Base-by-base conservation (phyloP, 2,888 invertebrate genomes). In the Scaptomyza caliginosa region DNA sequence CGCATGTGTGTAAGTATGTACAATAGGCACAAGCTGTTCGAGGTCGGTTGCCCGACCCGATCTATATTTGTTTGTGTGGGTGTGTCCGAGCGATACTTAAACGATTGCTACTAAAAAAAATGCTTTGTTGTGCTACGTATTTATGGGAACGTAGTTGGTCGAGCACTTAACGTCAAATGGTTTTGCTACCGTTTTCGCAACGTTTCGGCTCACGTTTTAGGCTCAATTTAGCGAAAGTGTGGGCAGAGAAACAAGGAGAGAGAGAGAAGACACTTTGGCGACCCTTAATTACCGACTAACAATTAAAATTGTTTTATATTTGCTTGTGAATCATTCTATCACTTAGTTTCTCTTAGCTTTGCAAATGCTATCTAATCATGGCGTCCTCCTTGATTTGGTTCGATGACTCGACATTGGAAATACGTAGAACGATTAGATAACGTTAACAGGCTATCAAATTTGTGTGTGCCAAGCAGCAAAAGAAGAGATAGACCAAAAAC, bases 181-280 rank as follows among this genome's bases (percentile, higher is more conserved):
- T 24, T 23, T 56, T 51, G 60, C 62, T 60, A 60, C 58, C 49
- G 69, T 69, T 73, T 68, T 52, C 48, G 54, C 48, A 49, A 46
- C 38, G 56, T 26, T 43, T 34, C 48, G 49, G 48, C 67, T 80
- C 86, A 81, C 86, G 74, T 80, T 80, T 81, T 80, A 62, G 71
- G 81, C 85, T 84, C 85, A 81, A 67, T 65, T 77, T 42, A 40
- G 58, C 58, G 66, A 79, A 68, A 71, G 79, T 70, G 45, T 34
- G 28, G 17, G 43, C 34, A 13, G 55, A 6, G 21, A 23, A 17
- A 11, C 16, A 7, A 30, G 26, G 13, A 32, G 23, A 17, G 4
- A n/a, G 30, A 13, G 16, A 16, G 19, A 6, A 19, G 36, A 16
- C 11, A 23, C 6, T 16, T 10, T 34, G 21, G 28, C 48, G 38